Evolutionary conservation across 2,113 vertebrate species (phyloP).

Genomic region (Oreochromis tanganicae): DNA sequence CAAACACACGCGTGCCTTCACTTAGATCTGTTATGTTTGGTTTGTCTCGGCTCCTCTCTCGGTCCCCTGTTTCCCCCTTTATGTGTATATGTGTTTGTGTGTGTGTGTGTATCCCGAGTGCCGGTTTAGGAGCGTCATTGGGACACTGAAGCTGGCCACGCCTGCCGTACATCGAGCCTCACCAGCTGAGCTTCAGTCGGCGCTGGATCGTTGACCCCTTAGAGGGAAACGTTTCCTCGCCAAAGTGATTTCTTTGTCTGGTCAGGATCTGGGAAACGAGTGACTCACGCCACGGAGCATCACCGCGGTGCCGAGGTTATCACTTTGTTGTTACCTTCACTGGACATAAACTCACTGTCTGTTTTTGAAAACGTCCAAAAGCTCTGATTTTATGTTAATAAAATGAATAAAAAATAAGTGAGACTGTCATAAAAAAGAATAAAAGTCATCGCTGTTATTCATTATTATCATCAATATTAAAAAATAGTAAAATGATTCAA

Average conservation of each 20-base stretch:
- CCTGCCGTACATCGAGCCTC: background rate
- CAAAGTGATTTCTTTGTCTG: background rate
- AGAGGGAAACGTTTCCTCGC: background rate
- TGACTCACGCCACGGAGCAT: background rate
- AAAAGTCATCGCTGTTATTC: background rate
- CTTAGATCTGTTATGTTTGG: accelerated
- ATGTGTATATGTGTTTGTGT: background rate
- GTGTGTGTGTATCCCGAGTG: accelerated
- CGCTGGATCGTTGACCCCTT: background rate
- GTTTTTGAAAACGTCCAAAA: background rate
- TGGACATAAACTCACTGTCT: background rate
- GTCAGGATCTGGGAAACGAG: background rate
- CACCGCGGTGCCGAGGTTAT: background rate
- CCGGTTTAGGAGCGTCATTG: background rate
- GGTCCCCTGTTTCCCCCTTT: background rate
- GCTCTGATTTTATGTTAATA: background rate
- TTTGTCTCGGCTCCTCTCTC: background rate
- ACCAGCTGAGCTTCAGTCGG: background rate
- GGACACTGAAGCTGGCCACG: background rate
- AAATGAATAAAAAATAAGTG: background rate
- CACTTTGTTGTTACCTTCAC: background rate
- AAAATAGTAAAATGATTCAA: background rate
- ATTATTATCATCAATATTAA: accelerated
- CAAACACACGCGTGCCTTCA: background rate
- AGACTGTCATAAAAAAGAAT: background rate